Conservation (phyloP, 2,888 invertebrate genomes). For the Cacoxenus indagator region DNA sequence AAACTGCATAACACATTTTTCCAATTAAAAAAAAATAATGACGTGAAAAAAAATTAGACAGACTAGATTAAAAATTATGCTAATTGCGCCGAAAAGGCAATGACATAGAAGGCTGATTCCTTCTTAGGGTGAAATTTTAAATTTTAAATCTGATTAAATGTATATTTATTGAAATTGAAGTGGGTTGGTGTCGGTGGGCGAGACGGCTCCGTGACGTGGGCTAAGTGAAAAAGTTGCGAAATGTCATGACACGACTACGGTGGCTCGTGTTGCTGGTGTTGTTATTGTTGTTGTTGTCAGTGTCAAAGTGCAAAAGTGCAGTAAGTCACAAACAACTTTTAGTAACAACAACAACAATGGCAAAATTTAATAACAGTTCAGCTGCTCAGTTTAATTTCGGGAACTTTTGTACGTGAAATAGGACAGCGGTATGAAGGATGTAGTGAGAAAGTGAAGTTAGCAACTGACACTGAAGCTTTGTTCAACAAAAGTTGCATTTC, state of each 20-base stretch:
- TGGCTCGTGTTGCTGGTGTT: background rate
- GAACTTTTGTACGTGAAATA: background rate
- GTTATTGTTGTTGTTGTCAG: background rate
- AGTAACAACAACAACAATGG: background rate
- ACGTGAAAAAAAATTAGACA: no score
- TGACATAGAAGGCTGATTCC: background rate
- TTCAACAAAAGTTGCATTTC: no score
- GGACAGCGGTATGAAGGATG: background rate
- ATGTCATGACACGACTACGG: background rate
- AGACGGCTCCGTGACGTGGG: background rate
- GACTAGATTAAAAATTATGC: background rate
- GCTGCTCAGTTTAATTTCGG: background rate
- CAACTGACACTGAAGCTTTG: no score
- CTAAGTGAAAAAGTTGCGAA: background rate
- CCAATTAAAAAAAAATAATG: no score
- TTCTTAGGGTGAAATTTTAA: no score
- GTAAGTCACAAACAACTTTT: background rate
- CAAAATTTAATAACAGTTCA: conserved; percentile 5
- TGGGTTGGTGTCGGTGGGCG: background rate
- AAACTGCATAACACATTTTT: no score
- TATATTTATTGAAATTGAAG: background rate
- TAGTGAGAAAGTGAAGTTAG: background rate
- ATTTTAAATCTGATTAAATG: background rate
- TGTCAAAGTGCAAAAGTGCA: conserved; percentile 1
- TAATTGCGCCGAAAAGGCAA: background rate